Base-by-base conservation (phyloP, 1,140 invertebrate species). In the Rhizoglyphus robini region DNA sequence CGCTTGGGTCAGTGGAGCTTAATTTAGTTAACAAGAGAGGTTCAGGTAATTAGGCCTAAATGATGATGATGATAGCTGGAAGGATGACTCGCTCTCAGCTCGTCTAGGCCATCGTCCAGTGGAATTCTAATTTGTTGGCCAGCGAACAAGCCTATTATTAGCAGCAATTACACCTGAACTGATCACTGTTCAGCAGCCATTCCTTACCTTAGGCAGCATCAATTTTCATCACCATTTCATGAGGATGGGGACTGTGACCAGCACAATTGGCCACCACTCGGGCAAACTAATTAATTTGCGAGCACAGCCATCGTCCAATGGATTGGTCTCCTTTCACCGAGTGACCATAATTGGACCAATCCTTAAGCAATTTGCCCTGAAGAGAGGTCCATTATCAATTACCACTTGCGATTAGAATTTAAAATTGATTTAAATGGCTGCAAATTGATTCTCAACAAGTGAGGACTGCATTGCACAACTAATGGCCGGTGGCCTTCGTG, bases 1-100 rank as follows among this genome's bases (percentile, higher is more conserved):
- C 18, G 8, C 18, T 41, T 41, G 36, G 3, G 15, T 27, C 51
- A 27, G 51, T 54, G 8, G 8, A 54, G 51, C 13, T 60, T 15
- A 60, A 60, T 60, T 60, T 60, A 60, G 27, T 29, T 3, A 60
- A 29, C 58, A 60, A 60, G 27, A 60, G 58, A 41, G 8, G 36
- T 41, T 8, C 18, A 60, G 27, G 13, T 60, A 60, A 60, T 60
- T 60, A 60, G 58, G 8, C 58, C 27, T 60, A 60, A 60, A 60
- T 60, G 58, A 60, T 60, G 58, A 60, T 46, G 58, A 46, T 34
- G 58, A 60, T 34, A 60, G 58, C 58, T 2, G 13, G 8, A 32
- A 23, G 58, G 30, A 29, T 27, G 3, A 23, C 3, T 20, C 36
- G 8, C 36, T 41, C 36, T 41, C 18, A 18, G 8, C 18, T 41